These are phyloP conservation scores for Coregonus suidteri DNA, from an alignment of 2,797 vertebrate genomes.

Conservation along the genomic window DNA sequence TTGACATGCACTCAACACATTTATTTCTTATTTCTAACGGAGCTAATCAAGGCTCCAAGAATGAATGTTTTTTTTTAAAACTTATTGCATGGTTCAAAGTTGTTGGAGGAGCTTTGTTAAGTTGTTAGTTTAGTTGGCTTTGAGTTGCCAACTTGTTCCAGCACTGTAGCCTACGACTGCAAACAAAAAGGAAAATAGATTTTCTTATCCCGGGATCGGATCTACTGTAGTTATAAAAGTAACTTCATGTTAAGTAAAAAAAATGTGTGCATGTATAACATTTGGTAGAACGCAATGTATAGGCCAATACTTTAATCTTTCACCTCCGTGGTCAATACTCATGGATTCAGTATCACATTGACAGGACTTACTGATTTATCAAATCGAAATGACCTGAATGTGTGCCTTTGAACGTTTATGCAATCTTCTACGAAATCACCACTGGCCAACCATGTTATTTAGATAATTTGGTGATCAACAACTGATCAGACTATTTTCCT, in stretches of 20 bases:
- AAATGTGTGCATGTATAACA: background rate
- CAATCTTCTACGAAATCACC: conserved; percentile 37
- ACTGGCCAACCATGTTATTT: conserved; percentile 39
- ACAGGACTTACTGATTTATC: conserved; percentile 43
- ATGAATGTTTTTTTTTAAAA: conserved; percentile 28
- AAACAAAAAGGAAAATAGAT: background rate
- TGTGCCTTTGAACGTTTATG: conserved; percentile 71
- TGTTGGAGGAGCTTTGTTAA: background rate
- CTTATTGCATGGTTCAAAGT: conserved; percentile 22
- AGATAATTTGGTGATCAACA: conserved; percentile 30
- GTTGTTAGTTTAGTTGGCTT: background rate
- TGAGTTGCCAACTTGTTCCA: background rate
- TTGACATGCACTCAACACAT: background rate
- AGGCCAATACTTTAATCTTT: background rate
- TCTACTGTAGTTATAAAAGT: background rate
- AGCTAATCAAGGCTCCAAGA: background rate
- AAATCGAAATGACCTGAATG: conserved; percentile 63
- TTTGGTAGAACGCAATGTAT: background rate
- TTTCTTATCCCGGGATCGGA: background rate
- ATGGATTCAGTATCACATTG: conserved; percentile 36
- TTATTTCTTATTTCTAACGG: background rate
- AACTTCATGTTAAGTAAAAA: background rate
- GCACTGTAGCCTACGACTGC: background rate
- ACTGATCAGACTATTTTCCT: background rate
- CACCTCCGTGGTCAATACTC: conserved; percentile 38